Base-by-base conservation (phyloP, 1,140 invertebrate species). In the Aphidius ervi region DNA sequence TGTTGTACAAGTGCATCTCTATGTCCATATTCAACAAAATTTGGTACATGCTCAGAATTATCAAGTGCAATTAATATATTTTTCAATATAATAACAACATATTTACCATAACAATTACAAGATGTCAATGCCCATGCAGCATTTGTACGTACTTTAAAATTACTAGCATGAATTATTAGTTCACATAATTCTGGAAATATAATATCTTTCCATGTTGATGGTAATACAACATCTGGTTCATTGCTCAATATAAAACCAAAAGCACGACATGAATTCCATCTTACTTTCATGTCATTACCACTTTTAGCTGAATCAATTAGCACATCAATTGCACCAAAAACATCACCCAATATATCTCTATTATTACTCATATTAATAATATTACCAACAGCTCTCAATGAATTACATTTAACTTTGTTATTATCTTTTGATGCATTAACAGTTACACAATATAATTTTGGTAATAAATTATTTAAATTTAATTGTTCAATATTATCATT, bases 251-350 rank as follows among this genome's bases (percentile, higher is more conserved):
- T 62, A 46, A 90, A 91, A 23, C 91, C 89, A 9, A 94, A 73
- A 10, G 92, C 92, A 75, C 93, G 90, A 72, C 93, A 95, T 8
- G 92, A 88, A 79, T 95, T 96, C 93, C 93, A 96, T 50, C 91
- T 83, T 7, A 93, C 84, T 79, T 94, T 94, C 84, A 92, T 90
- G 67, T 90, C 88, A 53, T 83, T 85, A 45, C 87, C 87, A 40
- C 82, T 81, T 1, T 79, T 83, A 23, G 87, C 83, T 70, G 85
- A 88, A 64, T 86, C 84, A 55, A 90, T 77, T 23, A 95, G 77
- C 54, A 84, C 83, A 59, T 81, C 74, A 58, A 89, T 63, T 10
- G 70, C 78, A 53, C 56, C 56, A 23, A 68, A 62, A n/a, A 71
- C 68, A 76, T 81, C 74, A 66, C 81, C 71, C 16, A 84, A 66